Evolutionary conservation across 92 coral and sea anemone genomes (phyloP).

Genomic region (Blastomussa wellsi): DNA sequence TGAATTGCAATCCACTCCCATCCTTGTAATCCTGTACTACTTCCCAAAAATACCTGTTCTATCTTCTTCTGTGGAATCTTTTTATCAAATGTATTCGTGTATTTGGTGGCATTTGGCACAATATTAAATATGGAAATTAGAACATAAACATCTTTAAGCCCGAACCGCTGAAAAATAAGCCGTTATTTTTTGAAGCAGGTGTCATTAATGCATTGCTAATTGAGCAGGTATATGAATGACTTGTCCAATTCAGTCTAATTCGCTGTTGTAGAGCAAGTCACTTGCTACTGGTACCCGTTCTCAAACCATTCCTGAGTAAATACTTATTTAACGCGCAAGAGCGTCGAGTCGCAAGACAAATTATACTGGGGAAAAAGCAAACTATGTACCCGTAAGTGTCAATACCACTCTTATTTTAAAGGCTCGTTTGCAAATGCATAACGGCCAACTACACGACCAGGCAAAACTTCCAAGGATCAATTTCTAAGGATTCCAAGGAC

Average conservation of each 20-base stretch:
- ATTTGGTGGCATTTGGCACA: no score
- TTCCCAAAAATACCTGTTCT: no score
- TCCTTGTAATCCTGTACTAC: no score
- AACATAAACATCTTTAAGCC: no score
- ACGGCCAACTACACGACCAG: not conserved
- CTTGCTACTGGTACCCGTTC: slow-evolving; percentile 28
- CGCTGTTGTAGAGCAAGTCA: not conserved
- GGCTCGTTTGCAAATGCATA: not conserved
- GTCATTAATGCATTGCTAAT: slow-evolving; percentile 2
- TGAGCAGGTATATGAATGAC: not conserved
- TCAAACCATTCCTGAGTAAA: slow-evolving; percentile 2
- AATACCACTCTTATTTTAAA: not conserved
- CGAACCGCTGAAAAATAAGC: not conserved
- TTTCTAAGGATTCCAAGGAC: not conserved
- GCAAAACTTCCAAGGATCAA: not conserved
- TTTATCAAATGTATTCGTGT: no score
- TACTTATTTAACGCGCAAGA: slow-evolving; percentile 5
- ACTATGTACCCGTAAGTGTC: not conserved
- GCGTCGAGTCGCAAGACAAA: not conserved
- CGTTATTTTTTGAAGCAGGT: not conserved
- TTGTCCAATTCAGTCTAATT: slow-evolving; percentile 1
- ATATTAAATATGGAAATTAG: no score
- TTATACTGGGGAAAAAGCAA: not conserved
- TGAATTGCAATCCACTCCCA: no score
- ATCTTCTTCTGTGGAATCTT: no score